phyloP scores from a whole-genome alignment of 2,113 vertebrate species.

The Dipodomys ordii region DNA sequence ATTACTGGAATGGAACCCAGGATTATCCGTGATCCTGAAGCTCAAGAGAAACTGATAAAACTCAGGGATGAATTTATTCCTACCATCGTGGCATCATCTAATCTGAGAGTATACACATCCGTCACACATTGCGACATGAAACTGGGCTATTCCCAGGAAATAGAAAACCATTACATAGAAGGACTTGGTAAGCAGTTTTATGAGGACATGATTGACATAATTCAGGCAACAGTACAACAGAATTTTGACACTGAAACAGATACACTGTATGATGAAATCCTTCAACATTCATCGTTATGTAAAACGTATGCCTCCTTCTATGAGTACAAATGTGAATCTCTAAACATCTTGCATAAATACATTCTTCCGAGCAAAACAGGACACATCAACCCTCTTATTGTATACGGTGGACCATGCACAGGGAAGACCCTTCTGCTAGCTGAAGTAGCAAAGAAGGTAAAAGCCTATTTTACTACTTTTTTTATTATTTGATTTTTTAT shows the following conservation, averaged over 20 bases:
- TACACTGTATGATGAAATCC: constrained; percentile 94
- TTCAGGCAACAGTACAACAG: constrained; percentile 98
- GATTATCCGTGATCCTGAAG: constrained; percentile 94
- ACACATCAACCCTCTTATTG: constrained; percentile 92
- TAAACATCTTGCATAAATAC: constrained; percentile 96
- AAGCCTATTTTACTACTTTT: not conserved
- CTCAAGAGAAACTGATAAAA: constrained; percentile 95
- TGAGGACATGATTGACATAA: constrained; percentile 99
- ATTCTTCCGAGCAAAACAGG: constrained; percentile 93
- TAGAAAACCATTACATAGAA: constrained; percentile 98
- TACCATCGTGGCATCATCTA: constrained; percentile 95
- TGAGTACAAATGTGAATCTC: constrained; percentile 93
- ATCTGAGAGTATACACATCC: constrained; percentile 97
- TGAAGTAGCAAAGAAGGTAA: constrained; percentile 97
- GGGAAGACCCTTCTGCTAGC: constrained; percentile 97
- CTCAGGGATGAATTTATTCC: constrained; percentile 99
- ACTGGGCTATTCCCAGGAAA: constrained; percentile 96
- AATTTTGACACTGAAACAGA: constrained; percentile 98
- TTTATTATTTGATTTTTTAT: no score
- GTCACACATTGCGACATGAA: constrained; percentile 99
- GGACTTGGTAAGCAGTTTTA: constrained; percentile 99
- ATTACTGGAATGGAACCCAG: constrained; percentile 90
- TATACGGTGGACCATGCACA: constrained; percentile 97
- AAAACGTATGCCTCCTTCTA: constrained; percentile 94
- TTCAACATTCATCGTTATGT: constrained; percentile 97